Base-by-base conservation (phyloP, 30 jellyfish, hydroid and myxozoan genomes). In the Phacellophora camtschatica region DNA sequence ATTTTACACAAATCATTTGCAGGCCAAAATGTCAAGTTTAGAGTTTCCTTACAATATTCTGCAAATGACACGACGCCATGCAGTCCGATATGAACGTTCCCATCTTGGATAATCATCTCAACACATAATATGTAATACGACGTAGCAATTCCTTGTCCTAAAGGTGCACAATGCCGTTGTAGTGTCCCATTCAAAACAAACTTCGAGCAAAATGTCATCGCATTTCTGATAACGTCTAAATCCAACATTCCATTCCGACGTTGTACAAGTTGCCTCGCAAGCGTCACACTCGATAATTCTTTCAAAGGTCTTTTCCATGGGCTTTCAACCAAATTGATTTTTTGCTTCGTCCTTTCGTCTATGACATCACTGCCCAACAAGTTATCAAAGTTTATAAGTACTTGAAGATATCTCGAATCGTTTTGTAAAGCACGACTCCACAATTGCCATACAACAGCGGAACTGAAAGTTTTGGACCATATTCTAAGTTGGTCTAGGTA, bases 391-490 rank as follows among this genome's bases (percentile, higher is more conserved):
- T 59, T 37, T 28, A 81, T 51, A 46, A 39, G 29, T 11, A 50
- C 79, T 30, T 10, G 50, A 67, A 81, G 58, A 34, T 37, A 66
- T 23, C 23, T 34, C 1, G 92, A 66, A 55, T 66, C 84, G 16
- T 36, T 81, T 36, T 59, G 59, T 11, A 81, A 5, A 3, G 59
- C 63, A 24, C 92, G 62, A 35, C 77, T 81, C 92, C 92, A 81
- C 20, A 81, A 39, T 48, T 81, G 92, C 92, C 92, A 81, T 15
- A 50, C 67, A 22, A 81, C 84, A 0, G 92, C 92, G 16, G 92
- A 84, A 42, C 77, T 81, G 71, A 81, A 81, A 9, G 56, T 71
- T 49, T 37, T 66, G 24, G 75, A 39, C 92, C 92, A 81, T 8
- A 81, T 35, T 20, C 84, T 55, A 12, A 81, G 31, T 32, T 81